Base-by-base conservation (phyloP, 1,140 invertebrate genomes). In the Uloborus diversus region DNA sequence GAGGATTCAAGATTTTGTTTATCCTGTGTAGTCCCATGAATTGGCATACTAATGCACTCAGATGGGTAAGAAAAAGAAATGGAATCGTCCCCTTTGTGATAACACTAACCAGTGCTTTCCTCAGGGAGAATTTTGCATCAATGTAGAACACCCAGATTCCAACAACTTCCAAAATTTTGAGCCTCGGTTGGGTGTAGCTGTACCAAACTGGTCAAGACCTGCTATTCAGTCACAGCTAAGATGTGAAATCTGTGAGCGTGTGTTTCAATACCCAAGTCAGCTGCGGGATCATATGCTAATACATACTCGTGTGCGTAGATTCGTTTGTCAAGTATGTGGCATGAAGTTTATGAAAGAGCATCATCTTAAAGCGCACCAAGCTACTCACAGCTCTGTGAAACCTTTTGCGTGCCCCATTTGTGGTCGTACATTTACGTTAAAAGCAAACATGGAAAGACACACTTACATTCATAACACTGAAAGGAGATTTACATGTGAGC, bases 391-490 rank as follows among this genome's bases (percentile, higher is more conserved):
- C 37, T 70, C 64, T n/a, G 70, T 81, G 32, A 80, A 82, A 20
- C 85, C 85, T 1, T 84, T 85, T 84, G 83, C 82, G 4, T 85
- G 85, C 35, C 79, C 81, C 14, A 81, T 84, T 11, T 86, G 86
- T 82, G 84, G 83, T n/a, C 84, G 85, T 35, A 82, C 82, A 3
- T 84, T 86, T 57, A 82, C 83, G 13, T 75, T 82, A 1, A 83
- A 84, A 53, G 84, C 84, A 3, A 85, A 85, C 69, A 78, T 85
- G 59, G 82, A 84, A 68, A 81, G 84, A 35, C 90, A 91, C 83
- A 84, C 90, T 14, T 85, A 90, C 20, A 90, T 90, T 47, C 90
- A 91, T 83, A 88, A 85, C 57, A 87, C 89, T 69, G 90, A 89
- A 27, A 65, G 84, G n/a, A 82, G 84, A 7, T 88, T 88, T 76